A percentile compares a stretch with the other conserved stretches of the same genome.
Conservation (phyloP, 2,113 vertebrate species). For the Mesocricetus auratus region DNA sequence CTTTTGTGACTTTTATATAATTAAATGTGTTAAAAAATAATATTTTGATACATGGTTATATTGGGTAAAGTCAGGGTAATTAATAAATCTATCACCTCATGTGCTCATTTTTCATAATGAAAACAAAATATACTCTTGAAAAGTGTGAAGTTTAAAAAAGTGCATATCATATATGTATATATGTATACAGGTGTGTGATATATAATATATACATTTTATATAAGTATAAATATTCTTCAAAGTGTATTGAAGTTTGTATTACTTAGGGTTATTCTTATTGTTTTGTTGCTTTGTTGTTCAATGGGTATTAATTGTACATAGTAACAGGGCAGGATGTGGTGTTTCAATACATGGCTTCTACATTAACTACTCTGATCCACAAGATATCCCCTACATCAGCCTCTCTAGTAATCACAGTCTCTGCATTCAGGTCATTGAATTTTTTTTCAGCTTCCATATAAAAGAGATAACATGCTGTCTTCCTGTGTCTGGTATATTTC, state of each 20-base stretch:
- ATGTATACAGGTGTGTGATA: too few relatives aligned
- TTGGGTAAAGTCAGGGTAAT: not conserved
- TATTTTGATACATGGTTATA: not conserved
- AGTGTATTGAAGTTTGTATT: not conserved
- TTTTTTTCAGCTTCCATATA: not conserved
- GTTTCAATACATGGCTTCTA: not conserved
- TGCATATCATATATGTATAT: not conserved
- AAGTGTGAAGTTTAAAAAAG: not conserved
- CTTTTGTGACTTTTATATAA: not conserved
- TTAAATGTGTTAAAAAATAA: not conserved
- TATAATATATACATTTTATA: not conserved
- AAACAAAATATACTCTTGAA: not conserved
- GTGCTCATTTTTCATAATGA: not conserved
- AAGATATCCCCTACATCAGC: not conserved
- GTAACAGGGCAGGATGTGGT: not conserved
- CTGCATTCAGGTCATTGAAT: not conserved
- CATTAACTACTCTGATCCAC: not conserved
- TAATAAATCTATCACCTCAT: not conserved
- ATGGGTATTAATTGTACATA: not conserved
- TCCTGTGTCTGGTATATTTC: not conserved
- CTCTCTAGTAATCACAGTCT: not conserved
- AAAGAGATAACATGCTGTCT: not conserved
- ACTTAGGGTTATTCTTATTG: not conserved
- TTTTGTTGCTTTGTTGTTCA: not conserved
- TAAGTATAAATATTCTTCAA: not conserved